Percentiles rank a stretch among this genome's conserved stretches.
Evolutionary conservation across 1,140 invertebrate genomes (phyloP).

Genomic region (Euura lappo): DNA sequence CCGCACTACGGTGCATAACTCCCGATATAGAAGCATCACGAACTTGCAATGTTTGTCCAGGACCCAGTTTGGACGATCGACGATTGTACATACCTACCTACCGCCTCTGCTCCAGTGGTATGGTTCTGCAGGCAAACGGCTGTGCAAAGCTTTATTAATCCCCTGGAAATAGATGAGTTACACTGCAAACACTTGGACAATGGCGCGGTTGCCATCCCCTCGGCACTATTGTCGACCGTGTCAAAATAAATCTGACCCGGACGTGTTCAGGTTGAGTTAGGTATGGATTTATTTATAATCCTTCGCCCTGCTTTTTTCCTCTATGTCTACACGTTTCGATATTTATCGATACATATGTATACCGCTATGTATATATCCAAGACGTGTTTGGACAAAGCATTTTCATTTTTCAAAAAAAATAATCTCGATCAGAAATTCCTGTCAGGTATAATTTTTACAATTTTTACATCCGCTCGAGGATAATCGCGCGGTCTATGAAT

Average conservation of each 20-base stretch:
- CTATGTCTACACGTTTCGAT: not conserved
- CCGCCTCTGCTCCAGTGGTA: not conserved
- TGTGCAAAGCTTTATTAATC: conserved; percentile 7
- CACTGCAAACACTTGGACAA: conserved; percentile 6
- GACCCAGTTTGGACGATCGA: too few relatives aligned
- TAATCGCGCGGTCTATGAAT: too few relatives aligned
- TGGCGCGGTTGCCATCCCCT: not conserved
- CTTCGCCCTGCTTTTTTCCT: not conserved
- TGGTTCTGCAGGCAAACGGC: not conserved
- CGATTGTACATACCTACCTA: not conserved
- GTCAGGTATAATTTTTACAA: too few relatives aligned
- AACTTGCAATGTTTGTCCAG: too few relatives aligned
- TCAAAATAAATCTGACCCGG: conserved; percentile 5
- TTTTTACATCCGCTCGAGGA: too few relatives aligned
- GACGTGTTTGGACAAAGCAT: not conserved
- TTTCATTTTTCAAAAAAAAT: not conserved
- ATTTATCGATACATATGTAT: not conserved
- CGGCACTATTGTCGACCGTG: not conserved
- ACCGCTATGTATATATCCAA: not conserved
- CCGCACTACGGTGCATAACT: too few relatives aligned
- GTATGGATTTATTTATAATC: conserved; percentile 3
- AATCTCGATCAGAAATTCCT: too few relatives aligned
- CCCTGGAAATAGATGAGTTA: conserved; percentile 4
- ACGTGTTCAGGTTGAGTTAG: conserved; percentile 4
- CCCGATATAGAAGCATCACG: too few relatives aligned